A percentile compares a stretch with the other conserved stretches of the same genome.
Conservation (phyloP, 2,113 vertebrate genomes). For the Rhadina sibilatrix region DNA sequence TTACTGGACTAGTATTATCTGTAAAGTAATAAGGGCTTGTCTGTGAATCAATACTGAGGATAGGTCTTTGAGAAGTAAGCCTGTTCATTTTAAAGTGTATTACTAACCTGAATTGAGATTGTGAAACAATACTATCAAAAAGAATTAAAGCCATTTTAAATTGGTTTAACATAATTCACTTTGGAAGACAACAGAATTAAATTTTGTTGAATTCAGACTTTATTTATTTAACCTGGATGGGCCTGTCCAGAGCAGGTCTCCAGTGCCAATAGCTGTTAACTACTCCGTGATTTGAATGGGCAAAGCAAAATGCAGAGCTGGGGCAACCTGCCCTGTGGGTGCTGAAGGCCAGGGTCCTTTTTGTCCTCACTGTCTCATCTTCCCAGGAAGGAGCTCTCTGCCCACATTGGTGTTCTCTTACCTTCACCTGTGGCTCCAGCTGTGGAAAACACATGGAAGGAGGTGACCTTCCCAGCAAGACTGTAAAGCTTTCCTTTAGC, state of each 20-base stretch:
- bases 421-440: not conserved
- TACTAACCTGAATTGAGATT: not conserved
- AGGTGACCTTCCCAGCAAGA: not conserved
- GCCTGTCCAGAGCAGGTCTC: not conserved
- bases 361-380: rapidly evolving
- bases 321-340: not conserved
- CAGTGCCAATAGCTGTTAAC: not conserved
- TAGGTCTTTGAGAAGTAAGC: not conserved
- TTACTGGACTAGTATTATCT: not conserved
- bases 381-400: not conserved
- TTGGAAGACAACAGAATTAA: not conserved
- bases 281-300: not conserved
- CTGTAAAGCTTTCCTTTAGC: not conserved
- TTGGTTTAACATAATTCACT: not conserved
- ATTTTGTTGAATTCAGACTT: not conserved
- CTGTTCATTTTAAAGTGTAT: not conserved
- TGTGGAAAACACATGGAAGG: not conserved
- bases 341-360: not conserved
- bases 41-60: not conserved
- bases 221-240: not conserved
- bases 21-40: not conserved
- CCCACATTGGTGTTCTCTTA: rapidly evolving
- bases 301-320: not conserved
- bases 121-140: not conserved
- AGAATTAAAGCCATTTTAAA: not conserved